Evolutionary conservation across 2,888 invertebrate species (phyloP).

Genomic region (Clunio marinus): DNA sequence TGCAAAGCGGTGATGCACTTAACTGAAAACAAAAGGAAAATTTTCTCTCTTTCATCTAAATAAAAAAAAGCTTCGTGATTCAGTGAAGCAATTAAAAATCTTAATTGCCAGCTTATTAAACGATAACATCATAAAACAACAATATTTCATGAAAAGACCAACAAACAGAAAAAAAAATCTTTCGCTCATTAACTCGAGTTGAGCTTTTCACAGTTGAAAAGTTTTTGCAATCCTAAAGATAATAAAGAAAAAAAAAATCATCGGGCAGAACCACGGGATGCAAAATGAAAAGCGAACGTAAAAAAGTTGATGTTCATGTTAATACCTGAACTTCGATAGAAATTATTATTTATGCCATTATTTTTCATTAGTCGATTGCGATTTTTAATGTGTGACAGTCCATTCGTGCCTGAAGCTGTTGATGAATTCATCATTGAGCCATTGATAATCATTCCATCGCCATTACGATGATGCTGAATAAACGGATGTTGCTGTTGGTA

Average conservation of each 20-base stretch:
- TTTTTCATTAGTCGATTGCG: slow-evolving; percentile 37
- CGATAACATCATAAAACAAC: no score
- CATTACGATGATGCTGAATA: slow-evolving; percentile 19
- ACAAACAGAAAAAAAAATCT: no score
- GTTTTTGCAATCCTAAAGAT: no score
- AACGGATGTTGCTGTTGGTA: slow-evolving; percentile 35
- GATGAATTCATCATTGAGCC: not conserved
- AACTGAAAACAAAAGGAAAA: not conserved
- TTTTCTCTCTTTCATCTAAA: not conserved
- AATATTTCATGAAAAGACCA: no score
- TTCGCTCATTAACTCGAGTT: no score
- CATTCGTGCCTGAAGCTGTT: not conserved
- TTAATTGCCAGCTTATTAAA: no score
- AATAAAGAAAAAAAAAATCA: no score
- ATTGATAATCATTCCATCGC: slow-evolving; percentile 1
- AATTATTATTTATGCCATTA: slow-evolving; percentile 39
- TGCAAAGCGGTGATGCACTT: no score
- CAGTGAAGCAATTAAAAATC: no score
- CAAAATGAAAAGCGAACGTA: not conserved
- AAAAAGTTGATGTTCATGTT: not conserved
- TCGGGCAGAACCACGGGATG: not conserved
- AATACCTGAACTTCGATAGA: slow-evolving; percentile 37
- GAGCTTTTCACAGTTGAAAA: no score
- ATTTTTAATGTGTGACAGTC: slow-evolving; percentile 27
- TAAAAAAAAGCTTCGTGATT: not conserved